Evolutionary conservation across 2,113 vertebrate species (phyloP).

Genomic region (Cheirogaleus medius): DNA sequence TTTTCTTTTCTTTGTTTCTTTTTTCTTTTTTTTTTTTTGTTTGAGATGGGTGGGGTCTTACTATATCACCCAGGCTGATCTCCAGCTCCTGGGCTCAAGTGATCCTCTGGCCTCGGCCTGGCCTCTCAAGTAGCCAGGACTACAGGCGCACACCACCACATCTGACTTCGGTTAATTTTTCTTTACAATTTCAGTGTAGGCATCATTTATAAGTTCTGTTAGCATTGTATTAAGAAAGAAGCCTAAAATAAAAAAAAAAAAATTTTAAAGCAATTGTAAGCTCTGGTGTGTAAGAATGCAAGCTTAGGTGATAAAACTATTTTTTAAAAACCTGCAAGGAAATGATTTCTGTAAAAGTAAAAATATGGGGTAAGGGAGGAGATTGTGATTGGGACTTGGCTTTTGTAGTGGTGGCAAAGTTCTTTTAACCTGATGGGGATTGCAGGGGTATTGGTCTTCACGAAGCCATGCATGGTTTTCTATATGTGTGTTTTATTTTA

Average conservation of each 20-base stretch:
- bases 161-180: not conserved
- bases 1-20: not conserved
- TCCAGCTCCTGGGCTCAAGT: too few relatives aligned
- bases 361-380: not conserved
- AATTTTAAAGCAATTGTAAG: not conserved
- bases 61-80: too few relatives aligned
- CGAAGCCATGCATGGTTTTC: not conserved
- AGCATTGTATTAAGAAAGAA: conserved; percentile 9
- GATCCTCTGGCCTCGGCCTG: too few relatives aligned
- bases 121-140: too few relatives aligned
- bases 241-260: not conserved
- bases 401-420: not conserved
- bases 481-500: conserved; percentile 53
- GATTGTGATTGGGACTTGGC: not conserved
- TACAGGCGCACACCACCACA: too few relatives aligned
- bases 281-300: not conserved
- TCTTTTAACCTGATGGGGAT: not conserved
- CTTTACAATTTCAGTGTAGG: not conserved
- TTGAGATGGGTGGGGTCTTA: too few relatives aligned
- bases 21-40: too few relatives aligned
- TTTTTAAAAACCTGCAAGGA: not conserved
- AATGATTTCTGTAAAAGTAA: not conserved
- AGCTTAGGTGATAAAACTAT: conserved; percentile 2
- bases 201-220: not conserved
- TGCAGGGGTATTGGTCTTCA: not conserved